These are phyloP conservation scores for Brachyptera putata DNA, from an alignment of 2,888 invertebrate genomes.

Conservation along the genomic window DNA sequence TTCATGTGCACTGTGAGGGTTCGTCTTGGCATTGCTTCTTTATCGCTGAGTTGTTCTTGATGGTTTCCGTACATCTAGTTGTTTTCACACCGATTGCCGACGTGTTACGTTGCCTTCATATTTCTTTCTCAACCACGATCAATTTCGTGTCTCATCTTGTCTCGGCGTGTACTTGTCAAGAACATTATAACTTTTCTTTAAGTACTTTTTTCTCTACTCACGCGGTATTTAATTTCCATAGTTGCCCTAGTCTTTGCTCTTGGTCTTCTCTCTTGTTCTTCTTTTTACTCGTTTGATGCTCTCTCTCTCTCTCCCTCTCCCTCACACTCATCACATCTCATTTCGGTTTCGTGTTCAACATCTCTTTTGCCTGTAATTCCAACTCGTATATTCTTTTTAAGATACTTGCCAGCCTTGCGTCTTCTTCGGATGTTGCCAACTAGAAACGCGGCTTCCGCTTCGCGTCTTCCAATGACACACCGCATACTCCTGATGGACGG, in stretches of 20 bases:
- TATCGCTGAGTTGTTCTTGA: too few relatives aligned
- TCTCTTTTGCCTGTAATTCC: too few relatives aligned
- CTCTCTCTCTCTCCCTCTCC: not conserved
- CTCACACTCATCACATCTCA: not conserved
- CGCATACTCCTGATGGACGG: too few relatives aligned
- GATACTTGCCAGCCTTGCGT: too few relatives aligned
- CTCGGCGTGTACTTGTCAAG: not conserved
- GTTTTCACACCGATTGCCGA: not conserved
- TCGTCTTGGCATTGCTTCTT: too few relatives aligned
- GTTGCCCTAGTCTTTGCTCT: not conserved
- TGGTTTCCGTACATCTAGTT: too few relatives aligned
- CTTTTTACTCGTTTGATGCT: not conserved
- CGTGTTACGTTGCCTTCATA: not conserved
- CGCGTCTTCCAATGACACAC: too few relatives aligned
- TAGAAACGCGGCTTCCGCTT: too few relatives aligned
- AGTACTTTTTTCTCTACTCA: not conserved
- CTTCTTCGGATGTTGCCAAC: too few relatives aligned
- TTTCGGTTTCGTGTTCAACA: not conserved
- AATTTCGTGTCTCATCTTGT: not conserved
- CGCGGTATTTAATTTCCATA: not conserved
- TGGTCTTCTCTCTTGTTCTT: not conserved
- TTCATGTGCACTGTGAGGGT: not conserved
- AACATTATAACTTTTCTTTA: not conserved
- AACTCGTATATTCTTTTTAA: too few relatives aligned
- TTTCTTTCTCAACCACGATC: not conserved